Conservation (phyloP, 2,888 invertebrate species). For the Aleiodes leptofemur region DNA sequence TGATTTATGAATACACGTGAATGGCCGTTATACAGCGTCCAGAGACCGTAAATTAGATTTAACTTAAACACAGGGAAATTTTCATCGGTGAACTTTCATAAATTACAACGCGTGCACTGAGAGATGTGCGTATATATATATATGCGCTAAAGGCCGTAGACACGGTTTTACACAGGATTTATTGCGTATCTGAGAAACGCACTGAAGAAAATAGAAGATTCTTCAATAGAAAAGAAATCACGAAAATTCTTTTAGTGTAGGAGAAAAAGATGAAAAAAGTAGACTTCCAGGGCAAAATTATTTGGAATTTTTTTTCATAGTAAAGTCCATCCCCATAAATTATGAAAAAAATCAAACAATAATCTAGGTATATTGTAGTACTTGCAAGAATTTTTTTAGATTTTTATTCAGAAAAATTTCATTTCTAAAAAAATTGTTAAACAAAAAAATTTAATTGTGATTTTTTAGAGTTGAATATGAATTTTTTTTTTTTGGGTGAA, state of each 20-base stretch:
- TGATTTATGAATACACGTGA: slow-evolving; percentile 66
- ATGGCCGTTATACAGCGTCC: slow-evolving; percentile 46
- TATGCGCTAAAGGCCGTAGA: slow-evolving; percentile 47
- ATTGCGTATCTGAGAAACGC: slow-evolving; percentile 25
- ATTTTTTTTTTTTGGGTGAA: too few relatives aligned
- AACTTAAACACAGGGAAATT: slow-evolving; percentile 71
- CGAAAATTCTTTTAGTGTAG: background rate
- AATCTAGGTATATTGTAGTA: too few relatives aligned
- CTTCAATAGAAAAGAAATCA: slow-evolving; percentile 20
- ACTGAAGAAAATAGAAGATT: slow-evolving; percentile 4
- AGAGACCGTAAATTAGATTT: slow-evolving; percentile 71
- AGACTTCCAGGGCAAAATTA: too few relatives aligned
- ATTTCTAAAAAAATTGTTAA: too few relatives aligned
- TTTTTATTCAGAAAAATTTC: too few relatives aligned
- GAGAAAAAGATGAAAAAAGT: too few relatives aligned
- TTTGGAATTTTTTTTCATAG: too few relatives aligned
- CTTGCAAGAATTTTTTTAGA: too few relatives aligned
- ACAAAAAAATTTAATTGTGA: too few relatives aligned
- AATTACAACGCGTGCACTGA: slow-evolving; percentile 59
- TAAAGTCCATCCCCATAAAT: too few relatives aligned
- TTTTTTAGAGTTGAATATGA: too few relatives aligned
- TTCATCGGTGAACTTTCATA: slow-evolving; percentile 68
- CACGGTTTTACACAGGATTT: slow-evolving; percentile 38
- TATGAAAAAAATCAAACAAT: too few relatives aligned
- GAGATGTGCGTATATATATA: slow-evolving; percentile 13